Evolutionary conservation across 2,888 invertebrate genomes (phyloP).

Genomic region (Dolomedes plantarius): DNA sequence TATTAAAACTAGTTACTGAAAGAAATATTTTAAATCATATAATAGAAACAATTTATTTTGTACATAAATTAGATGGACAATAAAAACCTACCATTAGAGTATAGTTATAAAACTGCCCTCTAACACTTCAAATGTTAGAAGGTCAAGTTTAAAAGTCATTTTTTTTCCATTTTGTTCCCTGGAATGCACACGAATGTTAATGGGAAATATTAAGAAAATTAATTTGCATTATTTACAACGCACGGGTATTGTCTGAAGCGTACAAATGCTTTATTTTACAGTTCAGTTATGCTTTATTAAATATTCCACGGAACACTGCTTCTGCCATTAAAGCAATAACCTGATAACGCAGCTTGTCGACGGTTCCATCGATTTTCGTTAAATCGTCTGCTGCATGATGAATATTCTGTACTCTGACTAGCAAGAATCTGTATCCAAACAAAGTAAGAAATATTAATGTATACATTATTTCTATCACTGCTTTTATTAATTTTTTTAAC

Average conservation of each 20-base stretch:
- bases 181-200: background rate
- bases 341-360: background rate
- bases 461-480: no score
- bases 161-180: background rate
- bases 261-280: constrained; percentile 6
- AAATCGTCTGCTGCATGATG: background rate
- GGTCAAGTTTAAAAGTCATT: no score
- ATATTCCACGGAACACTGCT: background rate
- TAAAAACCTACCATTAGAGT: no score
- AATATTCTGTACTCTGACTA: background rate
- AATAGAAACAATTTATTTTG: no score
- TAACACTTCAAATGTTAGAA: no score
- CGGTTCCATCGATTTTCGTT: background rate
- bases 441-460: no score
- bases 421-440: background rate
- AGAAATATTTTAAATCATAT: no score
- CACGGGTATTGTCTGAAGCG: background rate
- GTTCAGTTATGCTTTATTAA: constrained; percentile 6
- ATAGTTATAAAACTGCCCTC: no score
- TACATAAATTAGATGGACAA: no score
- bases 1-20: no score
- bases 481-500: no score
- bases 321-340: constrained; percentile 2
- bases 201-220: background rate
- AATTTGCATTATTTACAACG: background rate